These are phyloP conservation scores for Colossoma macropomum DNA, from an alignment of 2,113 vertebrate genomes.

Conservation along the genomic window DNA sequence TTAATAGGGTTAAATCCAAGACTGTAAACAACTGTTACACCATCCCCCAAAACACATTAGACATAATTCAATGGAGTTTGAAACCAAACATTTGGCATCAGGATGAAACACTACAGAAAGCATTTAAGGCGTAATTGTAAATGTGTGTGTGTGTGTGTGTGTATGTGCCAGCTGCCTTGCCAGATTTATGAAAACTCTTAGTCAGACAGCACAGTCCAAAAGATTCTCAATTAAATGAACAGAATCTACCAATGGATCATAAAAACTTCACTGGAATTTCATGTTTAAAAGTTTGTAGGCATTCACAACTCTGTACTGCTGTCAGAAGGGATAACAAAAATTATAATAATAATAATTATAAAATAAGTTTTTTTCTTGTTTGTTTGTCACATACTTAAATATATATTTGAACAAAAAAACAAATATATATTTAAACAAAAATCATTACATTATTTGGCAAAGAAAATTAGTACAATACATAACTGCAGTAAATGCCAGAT, in stretches of 20 bases:
- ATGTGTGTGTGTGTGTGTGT: background rate
- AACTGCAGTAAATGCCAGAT: no score
- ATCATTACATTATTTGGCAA: no score
- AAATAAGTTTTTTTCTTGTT: background rate
- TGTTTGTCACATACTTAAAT: no score
- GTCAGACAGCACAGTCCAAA: background rate
- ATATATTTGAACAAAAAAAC: no score
- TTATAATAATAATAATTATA: no score
- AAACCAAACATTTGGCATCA: background rate
- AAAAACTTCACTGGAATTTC: background rate
- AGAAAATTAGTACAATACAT: no score
- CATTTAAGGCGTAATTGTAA: background rate
- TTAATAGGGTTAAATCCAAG: no score
- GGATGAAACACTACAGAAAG: background rate
- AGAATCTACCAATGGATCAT: background rate
- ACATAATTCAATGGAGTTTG: background rate
- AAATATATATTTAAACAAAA: no score
- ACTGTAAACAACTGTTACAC: no score
- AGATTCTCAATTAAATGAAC: background rate
- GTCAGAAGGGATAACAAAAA: no score
- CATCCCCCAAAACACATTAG: no score
- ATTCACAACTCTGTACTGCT: background rate
- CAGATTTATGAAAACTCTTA: constrained; percentile 1
- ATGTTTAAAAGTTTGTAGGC: background rate
- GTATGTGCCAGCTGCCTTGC: background rate